A percentile compares a stretch with the other conserved stretches of the same genome.
Evolutionary conservation across 2,797 vertebrate species (phyloP).

Genomic region (Hirundo rustica): DNA sequence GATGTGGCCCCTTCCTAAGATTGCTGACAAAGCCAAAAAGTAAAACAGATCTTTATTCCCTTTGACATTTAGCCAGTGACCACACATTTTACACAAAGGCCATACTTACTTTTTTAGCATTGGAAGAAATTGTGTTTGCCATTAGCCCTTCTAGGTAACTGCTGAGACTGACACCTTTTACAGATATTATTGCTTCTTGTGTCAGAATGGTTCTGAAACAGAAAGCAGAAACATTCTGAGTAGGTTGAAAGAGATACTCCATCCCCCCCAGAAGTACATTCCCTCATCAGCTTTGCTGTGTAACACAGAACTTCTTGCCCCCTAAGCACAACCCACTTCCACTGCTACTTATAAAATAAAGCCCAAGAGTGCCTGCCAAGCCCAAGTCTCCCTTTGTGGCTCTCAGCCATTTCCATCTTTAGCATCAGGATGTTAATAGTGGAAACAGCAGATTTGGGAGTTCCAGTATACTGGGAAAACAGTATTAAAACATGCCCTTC

Average conservation of each 20-base stretch:
- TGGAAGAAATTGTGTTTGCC: conserved; percentile 91
- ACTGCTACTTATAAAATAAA: neutral
- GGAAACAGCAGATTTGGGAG: neutral
- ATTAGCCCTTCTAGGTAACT: conserved; percentile 96
- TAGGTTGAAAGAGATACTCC: neutral
- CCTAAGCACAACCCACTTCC: neutral
- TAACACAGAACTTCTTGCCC: neutral
- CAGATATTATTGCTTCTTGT: conserved; percentile 97
- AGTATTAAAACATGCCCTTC: neutral
- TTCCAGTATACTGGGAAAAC: neutral
- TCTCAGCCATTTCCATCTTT: neutral
- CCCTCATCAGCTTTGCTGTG: fast-evolving
- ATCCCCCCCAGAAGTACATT: neutral
- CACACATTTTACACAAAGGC: neutral
- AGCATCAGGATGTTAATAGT: neutral
- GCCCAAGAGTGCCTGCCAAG: neutral
- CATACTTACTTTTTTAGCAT: conserved; percentile 91
- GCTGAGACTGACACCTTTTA: conserved; percentile 96
- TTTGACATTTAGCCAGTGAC: neutral
- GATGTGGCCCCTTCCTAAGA: neutral
- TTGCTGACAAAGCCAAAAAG: neutral
- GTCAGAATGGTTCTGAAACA: conserved; percentile 88
- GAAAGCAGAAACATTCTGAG: neutral
- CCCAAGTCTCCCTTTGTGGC: neutral
- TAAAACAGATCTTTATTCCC: neutral